Evolutionary conservation across 2,797 vertebrate species (phyloP).

Genomic region (Valencia hispanica): DNA sequence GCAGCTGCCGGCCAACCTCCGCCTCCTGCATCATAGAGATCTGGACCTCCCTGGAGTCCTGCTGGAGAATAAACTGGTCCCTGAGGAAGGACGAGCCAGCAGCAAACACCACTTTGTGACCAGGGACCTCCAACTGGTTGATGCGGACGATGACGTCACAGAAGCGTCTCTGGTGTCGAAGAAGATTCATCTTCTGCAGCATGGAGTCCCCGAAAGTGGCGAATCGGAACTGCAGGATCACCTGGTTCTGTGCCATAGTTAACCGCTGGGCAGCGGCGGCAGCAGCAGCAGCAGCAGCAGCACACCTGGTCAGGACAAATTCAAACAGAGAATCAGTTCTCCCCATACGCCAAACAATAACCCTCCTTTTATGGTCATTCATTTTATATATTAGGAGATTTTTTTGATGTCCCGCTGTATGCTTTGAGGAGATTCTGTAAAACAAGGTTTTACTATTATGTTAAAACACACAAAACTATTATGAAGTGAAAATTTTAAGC

Average conservation of each 20-base stretch:
- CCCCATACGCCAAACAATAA: neutral
- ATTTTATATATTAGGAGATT: too few species aligned
- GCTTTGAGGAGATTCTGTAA: too few species aligned
- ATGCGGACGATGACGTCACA: constrained; percentile 96
- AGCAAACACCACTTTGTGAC: constrained; percentile 97
- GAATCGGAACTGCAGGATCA: constrained; percentile 95
- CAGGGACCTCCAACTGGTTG: constrained; percentile 93
- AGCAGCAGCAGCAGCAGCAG: constrained; percentile 20
- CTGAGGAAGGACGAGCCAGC: constrained; percentile 96
- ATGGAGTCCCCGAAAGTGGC: constrained; percentile 93
- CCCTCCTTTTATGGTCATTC: too few species aligned
- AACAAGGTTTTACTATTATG: too few species aligned
- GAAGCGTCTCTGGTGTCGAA: constrained; percentile 94
- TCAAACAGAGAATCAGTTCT: constrained; percentile 19
- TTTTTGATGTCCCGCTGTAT: too few species aligned
- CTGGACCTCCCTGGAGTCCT: constrained; percentile 91
- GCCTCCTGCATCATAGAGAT: constrained; percentile 95
- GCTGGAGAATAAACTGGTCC: constrained; percentile 95
- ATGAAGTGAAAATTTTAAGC: too few species aligned
- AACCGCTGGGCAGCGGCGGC: constrained; percentile 23
- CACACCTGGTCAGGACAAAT: constrained; percentile 37
- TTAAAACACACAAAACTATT: too few species aligned
- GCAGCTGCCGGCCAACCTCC: constrained; percentile 91
- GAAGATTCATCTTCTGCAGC: constrained; percentile 95
- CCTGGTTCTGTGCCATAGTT: constrained; percentile 92